Evolutionary conservation across 2,888 invertebrate genomes (phyloP).

Genomic region (Aspidiotus destructor): DNA sequence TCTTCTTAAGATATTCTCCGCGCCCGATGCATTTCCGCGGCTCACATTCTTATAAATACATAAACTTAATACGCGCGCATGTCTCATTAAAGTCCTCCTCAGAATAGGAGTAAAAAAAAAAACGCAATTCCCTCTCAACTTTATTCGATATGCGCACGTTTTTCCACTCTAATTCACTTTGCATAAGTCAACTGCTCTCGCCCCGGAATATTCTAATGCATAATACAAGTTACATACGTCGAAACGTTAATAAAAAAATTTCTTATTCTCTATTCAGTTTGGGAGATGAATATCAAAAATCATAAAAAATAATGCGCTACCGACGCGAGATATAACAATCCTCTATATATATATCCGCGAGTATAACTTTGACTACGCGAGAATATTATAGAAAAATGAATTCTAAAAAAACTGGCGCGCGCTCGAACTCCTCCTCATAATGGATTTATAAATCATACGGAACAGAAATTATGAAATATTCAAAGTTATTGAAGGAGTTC

Average conservation of each 20-base stretch:
- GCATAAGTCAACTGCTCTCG: slow-evolving; percentile 11
- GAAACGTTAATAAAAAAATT: slow-evolving; percentile 1
- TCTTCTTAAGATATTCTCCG: too few relatives aligned
- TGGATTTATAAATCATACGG: slow-evolving; percentile 32
- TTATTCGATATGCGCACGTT: slow-evolving; percentile 5
- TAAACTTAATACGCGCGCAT: too few relatives aligned
- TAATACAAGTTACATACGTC: neutral
- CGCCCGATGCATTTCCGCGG: too few relatives aligned
- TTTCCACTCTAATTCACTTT: slow-evolving; percentile 16
- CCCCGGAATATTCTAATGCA: neutral
- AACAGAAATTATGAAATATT: slow-evolving; percentile 33
- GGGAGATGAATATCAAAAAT: slow-evolving; percentile 1
- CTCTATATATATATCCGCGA: neutral
- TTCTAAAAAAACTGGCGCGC: neutral
- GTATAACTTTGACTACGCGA: neutral
- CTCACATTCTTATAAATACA: too few relatives aligned
- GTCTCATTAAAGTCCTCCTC: too few relatives aligned
- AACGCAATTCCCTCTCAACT: slow-evolving; percentile 1
- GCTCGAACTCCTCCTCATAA: slow-evolving; percentile 25
- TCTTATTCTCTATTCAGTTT: neutral
- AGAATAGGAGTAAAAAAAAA: neutral
- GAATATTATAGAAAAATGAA: slow-evolving; percentile 2
- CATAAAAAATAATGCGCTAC: neutral
- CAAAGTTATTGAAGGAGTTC: slow-evolving; percentile 32
- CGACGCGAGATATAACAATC: neutral